Percentiles rank a stretch among this genome's conserved stretches.
These are phyloP conservation scores for Leptinotarsa tumamoca DNA, from an alignment of 2,888 invertebrate species.

Conservation along the genomic window DNA sequence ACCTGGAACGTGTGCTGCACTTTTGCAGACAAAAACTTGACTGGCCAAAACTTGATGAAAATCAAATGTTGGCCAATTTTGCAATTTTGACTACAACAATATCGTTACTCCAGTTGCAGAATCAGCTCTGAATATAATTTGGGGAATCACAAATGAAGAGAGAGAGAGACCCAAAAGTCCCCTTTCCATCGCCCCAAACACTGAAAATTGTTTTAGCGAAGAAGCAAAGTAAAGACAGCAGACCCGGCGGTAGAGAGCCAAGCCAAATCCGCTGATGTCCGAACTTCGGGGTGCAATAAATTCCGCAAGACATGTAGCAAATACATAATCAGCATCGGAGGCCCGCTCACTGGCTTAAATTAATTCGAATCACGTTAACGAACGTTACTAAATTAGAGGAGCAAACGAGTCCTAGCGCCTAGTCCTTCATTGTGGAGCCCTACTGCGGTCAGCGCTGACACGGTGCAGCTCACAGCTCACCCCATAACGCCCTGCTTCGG, in stretches of 20 bases:
- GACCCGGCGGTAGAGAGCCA: slow-evolving; percentile 13
- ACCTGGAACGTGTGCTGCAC: no score
- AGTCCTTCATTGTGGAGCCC: slow-evolving; percentile 55
- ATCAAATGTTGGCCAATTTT: no score
- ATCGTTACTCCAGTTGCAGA: no score
- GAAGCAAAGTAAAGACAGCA: slow-evolving; percentile 35
- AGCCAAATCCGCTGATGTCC: slow-evolving; percentile 50
- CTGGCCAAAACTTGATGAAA: no score
- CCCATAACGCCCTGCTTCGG: slow-evolving; percentile 63
- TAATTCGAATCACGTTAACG: slow-evolving; percentile 67
- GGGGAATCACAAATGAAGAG: no score
- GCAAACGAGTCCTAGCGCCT: slow-evolving; percentile 48
- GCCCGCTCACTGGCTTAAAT: slow-evolving; percentile 58
- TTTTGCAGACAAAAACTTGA: no score
- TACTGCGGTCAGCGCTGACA: slow-evolving; percentile 64
- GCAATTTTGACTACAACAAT: no score
- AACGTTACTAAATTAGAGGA: slow-evolving; percentile 65
- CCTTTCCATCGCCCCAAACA: no score
- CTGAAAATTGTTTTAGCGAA: slow-evolving; percentile 22
- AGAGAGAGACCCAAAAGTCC: no score
- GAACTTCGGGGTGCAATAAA: slow-evolving; percentile 57
- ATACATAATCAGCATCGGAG: slow-evolving; percentile 63
- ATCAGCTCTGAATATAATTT: no score
- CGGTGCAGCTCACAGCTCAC: slow-evolving; percentile 56
- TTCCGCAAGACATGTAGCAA: slow-evolving; percentile 64